Conservation (phyloP, 2,888 invertebrate genomes). For the Scelioninae gen. 1 region DNA sequence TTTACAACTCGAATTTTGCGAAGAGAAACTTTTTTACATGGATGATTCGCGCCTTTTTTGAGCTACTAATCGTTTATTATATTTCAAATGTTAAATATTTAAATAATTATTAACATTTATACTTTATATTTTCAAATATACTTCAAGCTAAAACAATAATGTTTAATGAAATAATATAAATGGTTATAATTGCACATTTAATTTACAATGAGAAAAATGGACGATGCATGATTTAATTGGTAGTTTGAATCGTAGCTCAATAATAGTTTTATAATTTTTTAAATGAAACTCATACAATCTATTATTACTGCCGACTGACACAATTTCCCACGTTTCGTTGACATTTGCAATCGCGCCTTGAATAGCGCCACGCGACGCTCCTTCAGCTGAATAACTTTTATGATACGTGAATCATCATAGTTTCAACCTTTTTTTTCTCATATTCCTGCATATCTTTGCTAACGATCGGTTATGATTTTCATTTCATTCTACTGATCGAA, state of each 20-base stretch:
- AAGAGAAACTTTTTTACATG: too few relatives aligned
- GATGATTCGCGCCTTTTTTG: too few relatives aligned
- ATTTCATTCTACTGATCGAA: slow-evolving; percentile 14
- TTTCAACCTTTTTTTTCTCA: slow-evolving; percentile 23
- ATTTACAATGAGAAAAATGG: neutral
- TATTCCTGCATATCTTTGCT: slow-evolving; percentile 11
- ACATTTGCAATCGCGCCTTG: slow-evolving; percentile 60
- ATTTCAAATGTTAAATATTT: too few relatives aligned
- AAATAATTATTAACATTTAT: too few relatives aligned
- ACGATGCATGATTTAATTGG: slow-evolving; percentile 17
- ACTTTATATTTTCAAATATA: neutral
- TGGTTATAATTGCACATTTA: too few relatives aligned
- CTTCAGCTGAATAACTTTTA: slow-evolving; percentile 52
- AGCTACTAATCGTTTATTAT: too few relatives aligned
- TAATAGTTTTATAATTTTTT: slow-evolving; percentile 14
- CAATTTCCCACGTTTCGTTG: slow-evolving; percentile 67
- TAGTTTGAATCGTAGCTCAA: slow-evolving; percentile 9
- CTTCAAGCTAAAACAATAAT: neutral
- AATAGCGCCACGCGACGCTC: slow-evolving; percentile 48
- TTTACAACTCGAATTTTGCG: too few relatives aligned
- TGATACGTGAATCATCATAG: slow-evolving; percentile 52
- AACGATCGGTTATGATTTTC: slow-evolving; percentile 39
- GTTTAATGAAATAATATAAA: too few relatives aligned
- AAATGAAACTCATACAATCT: slow-evolving; percentile 2
- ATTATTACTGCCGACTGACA: slow-evolving; percentile 44